Base-by-base conservation (phyloP, 2,888 invertebrate genomes). In the Brachyopa scutellaris region DNA sequence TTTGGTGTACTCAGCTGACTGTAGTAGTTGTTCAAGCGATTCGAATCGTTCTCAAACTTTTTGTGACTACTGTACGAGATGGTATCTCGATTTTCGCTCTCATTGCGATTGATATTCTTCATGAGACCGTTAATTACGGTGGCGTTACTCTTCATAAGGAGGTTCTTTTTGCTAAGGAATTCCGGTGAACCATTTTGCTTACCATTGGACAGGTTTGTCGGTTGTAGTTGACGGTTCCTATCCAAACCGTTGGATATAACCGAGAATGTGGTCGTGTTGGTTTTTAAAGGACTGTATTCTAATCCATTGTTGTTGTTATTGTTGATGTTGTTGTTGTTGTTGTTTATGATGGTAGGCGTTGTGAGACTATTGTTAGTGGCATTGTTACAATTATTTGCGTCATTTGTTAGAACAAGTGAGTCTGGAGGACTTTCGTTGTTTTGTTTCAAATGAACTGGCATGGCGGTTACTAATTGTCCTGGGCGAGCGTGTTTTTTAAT, bases 391-490 rank as follows among this genome's bases (percentile, higher is more conserved):
- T 78, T 72, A 67, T 69, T 84, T 49, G 74, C 74, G 45, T 87
- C 86, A 62, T 84, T 86, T 72, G 85, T 85, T 84, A 86, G 67
- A 84, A 86, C 87, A 85, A 90, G 84, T 85, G 89, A 89, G 66
- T 88, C 87, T 53, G 89, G 89, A 78, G 89, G 89, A 86, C 88
- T 90, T 47, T 89, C 89, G 70, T 72, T 84, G 85, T 88, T 88
- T 84, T 87, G 87, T 87, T 90, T 88, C 66, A 90, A 87, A 78
- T 88, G 90, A 45, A 89, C 89, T 84, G 90, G 90, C 85, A 90
- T 89, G 85, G 90, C 90, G 77, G 90, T 90, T 84, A 90, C 89
- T 66, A 90, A 87, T 89, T 90, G 90, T 84, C 90, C 90, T 89
- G 85, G 33, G 19, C 62, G 51, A 31, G 59, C 53, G 51, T 64